Evolutionary conservation across 2,888 invertebrate species (phyloP), one percentile per base, ranked within the genome.

Genomic region (Leptogaster cylindrica): DNA sequence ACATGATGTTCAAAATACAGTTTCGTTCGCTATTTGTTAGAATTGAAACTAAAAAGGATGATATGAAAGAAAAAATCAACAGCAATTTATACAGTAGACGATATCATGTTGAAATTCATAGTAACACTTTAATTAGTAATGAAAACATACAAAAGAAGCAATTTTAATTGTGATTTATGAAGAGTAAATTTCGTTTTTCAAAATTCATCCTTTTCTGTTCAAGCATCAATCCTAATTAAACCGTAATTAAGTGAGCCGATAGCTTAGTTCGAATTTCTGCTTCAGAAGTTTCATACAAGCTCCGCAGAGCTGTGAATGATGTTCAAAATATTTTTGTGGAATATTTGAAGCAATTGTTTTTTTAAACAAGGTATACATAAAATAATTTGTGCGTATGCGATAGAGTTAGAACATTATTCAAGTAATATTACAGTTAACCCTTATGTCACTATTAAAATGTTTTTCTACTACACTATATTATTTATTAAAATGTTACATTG

Each of bases 331-430:
- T 27, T 18, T 44, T 39, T 12, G 27, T 6, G 5, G 16, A 14
- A 10, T 12, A 16, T 10, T 25, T 27, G 27, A 16, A 23, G 8
- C n/a, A 6, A 25, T 7, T 31, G 16, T 20, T 20, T 10, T 18
- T 10, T 18, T 4, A 16, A 33, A 52, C 18, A 16, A 31, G 2
- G 1, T 12, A 39, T 23, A 55, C 36, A 12, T 55, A 55, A 55
- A 52, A n/a, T 55, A 55, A 20, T 55, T 55, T 55, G 55, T 55
- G 55, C 55, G 39, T 55, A 36, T 55, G 55, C 39, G 55, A 55
- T 36, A 23, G 55, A 25, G 36, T 55, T 55, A 55, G 55, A 39
- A 16, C n/a, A 36, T 55, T 36, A 55, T 25, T 55, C 36, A 12
- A 39, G 33, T 55, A 55, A 39, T 20, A 20, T 12, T 55, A 55